A percentile compares a stretch with the other conserved stretches of the same genome.
These are phyloP conservation scores for Phenacoccus solenopsis DNA, from an alignment of 1,140 invertebrate species.

Conservation along the genomic window DNA sequence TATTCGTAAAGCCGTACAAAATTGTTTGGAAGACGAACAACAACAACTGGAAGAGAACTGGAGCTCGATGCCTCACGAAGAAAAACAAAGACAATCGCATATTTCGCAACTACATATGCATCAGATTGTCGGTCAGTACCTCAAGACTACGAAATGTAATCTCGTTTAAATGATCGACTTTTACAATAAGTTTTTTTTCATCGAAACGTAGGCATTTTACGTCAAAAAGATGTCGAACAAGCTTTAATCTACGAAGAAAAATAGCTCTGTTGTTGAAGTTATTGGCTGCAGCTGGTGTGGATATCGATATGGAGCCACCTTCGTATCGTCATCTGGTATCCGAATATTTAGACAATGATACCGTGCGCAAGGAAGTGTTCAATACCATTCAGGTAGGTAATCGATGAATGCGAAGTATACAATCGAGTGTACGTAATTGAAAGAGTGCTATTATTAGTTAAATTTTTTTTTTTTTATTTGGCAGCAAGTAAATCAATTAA, in stretches of 20 bases:
- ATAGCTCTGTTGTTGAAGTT: conserved; percentile 67
- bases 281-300: conserved; percentile 45
- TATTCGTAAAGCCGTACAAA: conserved; percentile 37
- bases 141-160: too few relatives aligned
- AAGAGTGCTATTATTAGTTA: not conserved
- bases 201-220: conserved; percentile 52
- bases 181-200: not conserved
- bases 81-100: conserved; percentile 52
- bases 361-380: conserved; percentile 54
- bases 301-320: conserved; percentile 36
- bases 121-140: conserved; percentile 50
- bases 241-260: conserved; percentile 77
- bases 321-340: conserved; percentile 44
- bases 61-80: conserved; percentile 49
- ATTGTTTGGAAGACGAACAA: conserved; percentile 38
- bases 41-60: conserved; percentile 35
- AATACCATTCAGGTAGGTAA: conserved; percentile 47
- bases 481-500: conserved; percentile 54
- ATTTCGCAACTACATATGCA: conserved; percentile 56
- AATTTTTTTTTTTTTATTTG: conserved; percentile 30
- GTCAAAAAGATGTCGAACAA: conserved; percentile 76
- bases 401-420: not conserved
- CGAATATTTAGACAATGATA: conserved; percentile 46
- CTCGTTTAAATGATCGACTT: not conserved
- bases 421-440: not conserved